phyloP scores from a whole-genome alignment of 1,140 invertebrate genomes.

The Teleogryllus occipitalis region DNA sequence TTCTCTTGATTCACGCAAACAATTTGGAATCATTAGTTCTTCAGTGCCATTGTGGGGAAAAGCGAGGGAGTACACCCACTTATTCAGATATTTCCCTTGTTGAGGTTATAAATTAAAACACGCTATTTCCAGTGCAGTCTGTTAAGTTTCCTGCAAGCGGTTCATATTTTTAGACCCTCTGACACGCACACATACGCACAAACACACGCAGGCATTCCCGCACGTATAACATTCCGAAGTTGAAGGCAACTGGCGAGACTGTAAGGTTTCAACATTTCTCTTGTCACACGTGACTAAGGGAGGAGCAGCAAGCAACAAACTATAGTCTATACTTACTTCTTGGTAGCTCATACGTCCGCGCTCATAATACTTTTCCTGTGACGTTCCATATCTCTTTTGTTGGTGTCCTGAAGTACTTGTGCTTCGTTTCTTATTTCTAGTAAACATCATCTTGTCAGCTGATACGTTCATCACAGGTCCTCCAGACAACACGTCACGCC shows the following conservation, averaged over 20 bases:
- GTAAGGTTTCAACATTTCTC: not conserved
- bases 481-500: constrained; percentile 12
- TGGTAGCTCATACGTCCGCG: constrained; percentile 24
- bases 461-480: constrained; percentile 16
- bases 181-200: constrained; percentile 10
- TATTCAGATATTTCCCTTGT: not conserved
- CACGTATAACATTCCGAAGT: constrained; percentile 36
- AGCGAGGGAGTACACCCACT: too few species aligned
- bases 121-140: not conserved
- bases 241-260: constrained; percentile 17
- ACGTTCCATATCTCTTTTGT: constrained; percentile 29
- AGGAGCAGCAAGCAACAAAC: too few species aligned
- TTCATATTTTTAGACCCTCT: constrained; percentile 15
- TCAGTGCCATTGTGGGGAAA: too few species aligned
- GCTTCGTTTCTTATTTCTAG: constrained; percentile 40
- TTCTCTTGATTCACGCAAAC: too few species aligned
- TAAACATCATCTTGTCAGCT: constrained; percentile 45
- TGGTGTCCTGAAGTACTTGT: constrained; percentile 34
- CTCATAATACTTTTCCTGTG: constrained; percentile 15
- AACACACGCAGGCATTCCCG: constrained; percentile 29
- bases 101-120: not conserved
- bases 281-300: too few species aligned
- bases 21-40: too few species aligned
- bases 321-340: constrained; percentile 18
- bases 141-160: not conserved